Evolutionary conservation across 1,140 invertebrate species (phyloP).

Genomic region (Pseudomyrmex concolor): DNA sequence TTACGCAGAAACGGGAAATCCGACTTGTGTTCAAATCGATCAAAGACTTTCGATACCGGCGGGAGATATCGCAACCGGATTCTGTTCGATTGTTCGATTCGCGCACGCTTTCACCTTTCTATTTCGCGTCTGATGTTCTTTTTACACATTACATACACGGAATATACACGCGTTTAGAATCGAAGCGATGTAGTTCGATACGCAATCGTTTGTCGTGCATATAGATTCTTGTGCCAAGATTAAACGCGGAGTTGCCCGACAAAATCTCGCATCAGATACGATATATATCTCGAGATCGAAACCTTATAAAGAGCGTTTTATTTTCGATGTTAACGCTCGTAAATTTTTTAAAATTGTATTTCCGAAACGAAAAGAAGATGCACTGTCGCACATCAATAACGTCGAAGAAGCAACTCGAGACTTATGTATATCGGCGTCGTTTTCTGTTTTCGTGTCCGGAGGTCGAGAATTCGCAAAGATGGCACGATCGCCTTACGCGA

Average conservation of each 20-base stretch:
- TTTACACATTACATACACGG: constrained; percentile 3
- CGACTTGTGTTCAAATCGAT: constrained; percentile 3
- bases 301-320: no score
- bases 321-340: no score
- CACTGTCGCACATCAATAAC: not conserved
- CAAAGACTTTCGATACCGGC: constrained; percentile 16
- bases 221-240: no score
- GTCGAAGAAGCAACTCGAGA: constrained; percentile 10
- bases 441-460: constrained; percentile 2
- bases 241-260: no score
- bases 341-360: not conserved
- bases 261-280: no score
- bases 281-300: no score
- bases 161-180: constrained; percentile 13
- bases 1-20: constrained; percentile 10
- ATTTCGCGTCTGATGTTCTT: constrained; percentile 19
- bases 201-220: not conserved
- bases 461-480: not conserved
- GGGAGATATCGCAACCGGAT: constrained; percentile 56
- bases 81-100: constrained; percentile 58
- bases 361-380: not conserved
- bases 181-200: not conserved
- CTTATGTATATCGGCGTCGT: not conserved
- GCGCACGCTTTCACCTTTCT: constrained; percentile 56
- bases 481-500: not conserved